phyloP scores from a whole-genome alignment of 1,140 invertebrate species.

The Hyles euphorbiae region DNA sequence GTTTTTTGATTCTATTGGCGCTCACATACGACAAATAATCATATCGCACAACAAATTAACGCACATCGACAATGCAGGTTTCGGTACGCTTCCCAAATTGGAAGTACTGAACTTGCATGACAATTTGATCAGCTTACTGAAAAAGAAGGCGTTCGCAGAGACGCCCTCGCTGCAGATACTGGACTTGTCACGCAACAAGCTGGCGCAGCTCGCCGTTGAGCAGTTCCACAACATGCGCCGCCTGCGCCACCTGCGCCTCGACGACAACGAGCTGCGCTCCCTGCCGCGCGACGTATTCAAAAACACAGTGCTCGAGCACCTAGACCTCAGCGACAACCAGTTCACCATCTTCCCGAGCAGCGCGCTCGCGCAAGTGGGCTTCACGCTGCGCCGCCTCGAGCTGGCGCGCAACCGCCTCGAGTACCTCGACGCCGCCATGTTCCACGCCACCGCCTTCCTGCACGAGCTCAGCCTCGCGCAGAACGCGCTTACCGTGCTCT shows the following conservation, averaged over 20 bases:
- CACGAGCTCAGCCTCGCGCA: slow-evolving; percentile 83
- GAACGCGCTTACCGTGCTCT: slow-evolving; percentile 86
- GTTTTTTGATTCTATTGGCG: slow-evolving; percentile 76
- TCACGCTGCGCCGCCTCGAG: slow-evolving; percentile 83
- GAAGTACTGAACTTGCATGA: slow-evolving; percentile 82
- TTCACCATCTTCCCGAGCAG: slow-evolving; percentile 82
- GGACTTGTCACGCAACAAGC: slow-evolving; percentile 37
- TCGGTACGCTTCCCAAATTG: slow-evolving; percentile 79
- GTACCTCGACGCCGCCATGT: slow-evolving; percentile 88
- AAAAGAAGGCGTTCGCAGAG: slow-evolving; percentile 36
- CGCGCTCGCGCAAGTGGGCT: slow-evolving; percentile 81
- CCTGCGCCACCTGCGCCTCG: slow-evolving; percentile 83
- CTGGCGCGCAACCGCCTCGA: slow-evolving; percentile 87
- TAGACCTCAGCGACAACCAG: slow-evolving; percentile 86
- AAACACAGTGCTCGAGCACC: slow-evolving; percentile 83
- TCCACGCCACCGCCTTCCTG: slow-evolving; percentile 84
- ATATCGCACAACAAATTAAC: slow-evolving; percentile 83
- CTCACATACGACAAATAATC: slow-evolving; percentile 77
- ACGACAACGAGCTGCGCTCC: slow-evolving; percentile 82
- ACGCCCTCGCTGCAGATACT: slow-evolving; percentile 40
- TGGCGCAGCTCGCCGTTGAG: slow-evolving; percentile 84
- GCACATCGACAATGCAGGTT: slow-evolving; percentile 80
- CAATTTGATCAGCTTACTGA: slow-evolving; percentile 81
- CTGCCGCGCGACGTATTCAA: slow-evolving; percentile 86
- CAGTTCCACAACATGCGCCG: slow-evolving; percentile 81